Evolutionary conservation across 2,797 vertebrate genomes (phyloP).

Genomic region (Picus viridis): DNA sequence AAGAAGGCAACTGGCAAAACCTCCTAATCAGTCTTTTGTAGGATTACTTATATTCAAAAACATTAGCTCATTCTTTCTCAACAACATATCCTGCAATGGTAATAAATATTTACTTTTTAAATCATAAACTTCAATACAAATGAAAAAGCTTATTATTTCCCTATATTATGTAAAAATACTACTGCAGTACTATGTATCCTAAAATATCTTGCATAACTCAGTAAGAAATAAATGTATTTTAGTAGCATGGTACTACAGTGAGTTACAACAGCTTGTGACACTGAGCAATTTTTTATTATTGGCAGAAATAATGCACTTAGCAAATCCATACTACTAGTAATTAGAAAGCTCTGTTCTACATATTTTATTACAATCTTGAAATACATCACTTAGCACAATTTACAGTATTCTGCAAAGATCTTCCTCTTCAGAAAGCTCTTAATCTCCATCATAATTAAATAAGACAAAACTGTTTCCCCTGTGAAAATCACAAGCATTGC

Average conservation of each 20-base stretch:
- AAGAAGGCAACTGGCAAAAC: not conserved
- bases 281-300: not conserved
- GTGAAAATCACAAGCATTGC: not conserved
- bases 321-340: not conserved
- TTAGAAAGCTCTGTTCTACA: not conserved
- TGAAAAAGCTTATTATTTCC: not conserved
- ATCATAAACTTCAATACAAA: not conserved
- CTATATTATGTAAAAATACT: not conserved
- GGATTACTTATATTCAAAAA: not conserved
- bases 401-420: not conserved
- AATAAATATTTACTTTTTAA: conserved; percentile 3
- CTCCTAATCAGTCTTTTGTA: not conserved
- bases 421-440: not conserved
- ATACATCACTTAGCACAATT: not conserved
- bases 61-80: not conserved
- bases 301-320: not conserved
- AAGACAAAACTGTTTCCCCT: not conserved
- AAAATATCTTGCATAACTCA: not conserved
- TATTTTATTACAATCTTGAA: not conserved
- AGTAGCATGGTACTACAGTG: not conserved
- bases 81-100: not conserved
- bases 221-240: not conserved
- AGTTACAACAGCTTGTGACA: not conserved
- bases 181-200: not conserved
- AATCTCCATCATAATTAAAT: not conserved